Conservation (phyloP, 2,888 invertebrate species). For the Pandemis cinnamomeana region DNA sequence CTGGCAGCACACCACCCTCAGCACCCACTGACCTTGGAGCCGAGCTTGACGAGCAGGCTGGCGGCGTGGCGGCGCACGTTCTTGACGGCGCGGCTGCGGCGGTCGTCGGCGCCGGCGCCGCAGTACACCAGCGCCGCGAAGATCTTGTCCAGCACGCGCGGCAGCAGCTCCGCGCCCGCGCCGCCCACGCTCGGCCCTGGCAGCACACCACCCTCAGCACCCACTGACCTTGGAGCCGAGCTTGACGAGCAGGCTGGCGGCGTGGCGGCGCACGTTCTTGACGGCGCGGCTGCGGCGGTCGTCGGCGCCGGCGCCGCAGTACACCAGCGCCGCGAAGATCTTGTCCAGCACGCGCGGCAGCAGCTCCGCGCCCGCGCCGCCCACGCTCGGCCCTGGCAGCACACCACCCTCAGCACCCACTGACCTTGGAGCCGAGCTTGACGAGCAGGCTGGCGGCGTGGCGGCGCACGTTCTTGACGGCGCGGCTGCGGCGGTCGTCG, state of each 20-base stretch:
- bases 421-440: slow-evolving; percentile 91
- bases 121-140: slow-evolving; percentile 92
- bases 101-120: slow-evolving; percentile 85
- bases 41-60: slow-evolving; percentile 94
- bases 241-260: slow-evolving; percentile 95
- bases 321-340: slow-evolving; percentile 93
- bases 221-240: slow-evolving; percentile 90
- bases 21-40: slow-evolving; percentile 88
- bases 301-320: slow-evolving; percentile 86
- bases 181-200: slow-evolving; percentile 70
- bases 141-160: slow-evolving; percentile 94
- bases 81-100: slow-evolving; percentile 90
- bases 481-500: slow-evolving; percentile 87
- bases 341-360: slow-evolving; percentile 93
- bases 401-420: too few relatives aligned
- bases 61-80: slow-evolving; percentile 95
- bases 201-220: too few relatives aligned
- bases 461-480: slow-evolving; percentile 93
- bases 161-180: slow-evolving; percentile 85
- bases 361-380: slow-evolving; percentile 77
- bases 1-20: too few relatives aligned
- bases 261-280: slow-evolving; percentile 94
- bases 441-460: slow-evolving; percentile 96
- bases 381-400: too few relatives aligned
- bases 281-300: slow-evolving; percentile 89